These are phyloP conservation scores for Rhynchonema sp. DNA, from an alignment of 2,888 invertebrate species.

Conservation along the genomic window DNA sequence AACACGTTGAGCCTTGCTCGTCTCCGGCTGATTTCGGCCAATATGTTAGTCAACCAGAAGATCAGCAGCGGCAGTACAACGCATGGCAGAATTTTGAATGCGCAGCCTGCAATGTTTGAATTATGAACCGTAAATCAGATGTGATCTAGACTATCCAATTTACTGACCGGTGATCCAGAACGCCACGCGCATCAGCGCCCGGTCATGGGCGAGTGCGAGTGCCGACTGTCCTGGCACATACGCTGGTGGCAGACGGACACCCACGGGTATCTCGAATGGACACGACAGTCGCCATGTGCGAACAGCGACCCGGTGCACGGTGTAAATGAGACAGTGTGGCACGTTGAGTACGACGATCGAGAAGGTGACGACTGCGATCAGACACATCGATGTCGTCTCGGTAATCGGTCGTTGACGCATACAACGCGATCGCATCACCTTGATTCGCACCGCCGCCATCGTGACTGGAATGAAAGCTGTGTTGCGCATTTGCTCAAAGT, in stretches of 20 bases:
- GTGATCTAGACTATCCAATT: too few relatives aligned
- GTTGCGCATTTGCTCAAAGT: too few relatives aligned
- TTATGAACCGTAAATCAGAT: too few relatives aligned
- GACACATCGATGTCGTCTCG: not conserved
- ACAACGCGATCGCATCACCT: not conserved
- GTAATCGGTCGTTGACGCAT: not conserved
- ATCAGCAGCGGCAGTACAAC: conserved; percentile 32
- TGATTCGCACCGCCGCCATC: not conserved
- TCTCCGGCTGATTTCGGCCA: conserved; percentile 28
- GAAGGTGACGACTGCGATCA: not conserved
- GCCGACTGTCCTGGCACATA: not conserved
- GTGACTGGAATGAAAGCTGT: not conserved
- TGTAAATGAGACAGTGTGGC: not conserved
- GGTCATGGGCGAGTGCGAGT: not conserved
- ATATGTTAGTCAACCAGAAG: conserved; percentile 30
- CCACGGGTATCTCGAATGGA: not conserved
- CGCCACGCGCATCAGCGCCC: not conserved
- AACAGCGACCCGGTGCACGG: not conserved
- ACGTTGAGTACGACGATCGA: not conserved
- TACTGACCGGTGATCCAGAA: not conserved
- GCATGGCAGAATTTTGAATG: conserved; percentile 32
- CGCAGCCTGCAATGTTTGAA: not conserved
- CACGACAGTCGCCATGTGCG: not conserved
- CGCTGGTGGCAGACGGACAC: not conserved
- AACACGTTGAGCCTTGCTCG: conserved; percentile 8